Conservation (phyloP, 1,140 invertebrate genomes). For the Dryas iulia region DNA sequence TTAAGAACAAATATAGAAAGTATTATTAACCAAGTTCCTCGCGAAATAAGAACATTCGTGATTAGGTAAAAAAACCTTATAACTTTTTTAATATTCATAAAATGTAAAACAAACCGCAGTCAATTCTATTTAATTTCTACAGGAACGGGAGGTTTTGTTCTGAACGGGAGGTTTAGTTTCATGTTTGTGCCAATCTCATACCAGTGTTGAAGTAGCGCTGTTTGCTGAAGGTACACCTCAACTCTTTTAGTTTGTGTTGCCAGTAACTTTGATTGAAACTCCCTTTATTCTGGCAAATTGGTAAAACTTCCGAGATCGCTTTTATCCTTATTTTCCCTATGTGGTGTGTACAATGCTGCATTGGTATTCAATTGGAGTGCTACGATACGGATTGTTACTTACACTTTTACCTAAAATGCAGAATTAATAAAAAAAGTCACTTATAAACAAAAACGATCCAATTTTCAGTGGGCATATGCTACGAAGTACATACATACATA, state of each 20-base stretch:
- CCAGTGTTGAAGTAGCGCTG: conserved; percentile 34
- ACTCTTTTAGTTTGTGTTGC: conserved; percentile 70
- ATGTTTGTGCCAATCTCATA: conserved; percentile 29
- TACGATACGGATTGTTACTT: neutral
- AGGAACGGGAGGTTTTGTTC: neutral
- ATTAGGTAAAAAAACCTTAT: neutral
- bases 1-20: too few species aligned
- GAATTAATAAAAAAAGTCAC: neutral
- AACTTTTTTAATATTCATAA: conserved; percentile 8
- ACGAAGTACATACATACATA: neutral
- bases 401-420: neutral
- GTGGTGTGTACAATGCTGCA: neutral
- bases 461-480: neutral
- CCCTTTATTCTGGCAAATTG: conserved; percentile 72
- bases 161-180: neutral
- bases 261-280: conserved; percentile 71
- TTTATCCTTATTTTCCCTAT: conserved; percentile 45
- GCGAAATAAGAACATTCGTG: neutral
- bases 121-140: conserved; percentile 15
- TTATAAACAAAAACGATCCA: neutral
- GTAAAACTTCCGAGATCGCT: conserved; percentile 64
- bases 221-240: conserved; percentile 52
- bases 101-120: conserved; percentile 4
- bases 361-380: neutral
- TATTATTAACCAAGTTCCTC: neutral